These are phyloP conservation scores for Limonius californicus DNA, from an alignment of 1,140 invertebrate genomes.

Conservation along the genomic window DNA sequence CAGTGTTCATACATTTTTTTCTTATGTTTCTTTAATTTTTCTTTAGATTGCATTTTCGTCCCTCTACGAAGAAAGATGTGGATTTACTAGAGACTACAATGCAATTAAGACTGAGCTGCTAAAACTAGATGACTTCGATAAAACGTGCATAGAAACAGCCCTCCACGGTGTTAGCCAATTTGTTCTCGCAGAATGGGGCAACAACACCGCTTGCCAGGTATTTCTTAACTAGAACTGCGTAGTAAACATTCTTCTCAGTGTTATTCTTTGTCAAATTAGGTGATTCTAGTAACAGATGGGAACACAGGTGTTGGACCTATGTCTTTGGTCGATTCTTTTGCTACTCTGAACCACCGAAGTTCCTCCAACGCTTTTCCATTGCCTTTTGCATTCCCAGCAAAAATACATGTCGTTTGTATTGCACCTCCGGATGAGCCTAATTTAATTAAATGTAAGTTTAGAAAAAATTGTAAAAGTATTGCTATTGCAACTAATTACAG, in stretches of 20 bases:
- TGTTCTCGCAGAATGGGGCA: conserved; percentile 81
- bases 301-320: conserved; percentile 65
- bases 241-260: too few species aligned
- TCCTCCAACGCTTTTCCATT: conserved; percentile 56
- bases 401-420: conserved; percentile 72
- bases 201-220: conserved; percentile 74
- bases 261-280: conserved; percentile 48
- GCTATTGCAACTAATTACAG: conserved; percentile 46
- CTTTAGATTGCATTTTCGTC: conserved; percentile 47
- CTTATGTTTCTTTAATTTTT: too few species aligned
- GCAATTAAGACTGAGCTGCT: conserved; percentile 67
- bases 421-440: conserved; percentile 54
- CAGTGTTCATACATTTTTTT: too few species aligned
- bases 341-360: conserved; percentile 46
- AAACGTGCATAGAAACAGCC: conserved; percentile 76
- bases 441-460: conserved; percentile 51
- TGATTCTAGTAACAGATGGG: conserved; percentile 77
- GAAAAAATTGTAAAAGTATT: too few species aligned
- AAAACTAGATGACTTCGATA: conserved; percentile 75
- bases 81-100: conserved; percentile 84
- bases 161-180: conserved; percentile 71
- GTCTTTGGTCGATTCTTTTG: conserved; percentile 54
- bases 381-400: conserved; percentile 77
- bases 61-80: conserved; percentile 58
- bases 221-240: too few species aligned